Evolutionary conservation across 2,113 vertebrate species (phyloP).

Genomic region (Chaetura pelagica): DNA sequence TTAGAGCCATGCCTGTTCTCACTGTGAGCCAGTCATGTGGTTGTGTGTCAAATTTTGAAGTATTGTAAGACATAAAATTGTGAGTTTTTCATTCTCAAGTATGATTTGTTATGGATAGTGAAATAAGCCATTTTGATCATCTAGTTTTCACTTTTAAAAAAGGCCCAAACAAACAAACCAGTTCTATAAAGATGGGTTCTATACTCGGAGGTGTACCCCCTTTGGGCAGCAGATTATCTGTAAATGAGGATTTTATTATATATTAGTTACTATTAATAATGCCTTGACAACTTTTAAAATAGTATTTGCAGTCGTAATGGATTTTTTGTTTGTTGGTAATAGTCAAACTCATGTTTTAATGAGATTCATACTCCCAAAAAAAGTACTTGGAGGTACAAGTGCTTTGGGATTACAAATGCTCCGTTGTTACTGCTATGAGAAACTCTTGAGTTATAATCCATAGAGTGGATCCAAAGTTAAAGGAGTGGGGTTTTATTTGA

Average conservation of each 20-base stretch:
- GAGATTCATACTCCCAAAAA: background rate
- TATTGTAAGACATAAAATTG: background rate
- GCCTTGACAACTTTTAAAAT: background rate
- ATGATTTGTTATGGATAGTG: background rate
- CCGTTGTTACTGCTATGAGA: background rate
- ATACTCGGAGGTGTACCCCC: background rate
- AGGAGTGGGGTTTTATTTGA: accelerated
- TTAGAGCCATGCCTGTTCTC: background rate
- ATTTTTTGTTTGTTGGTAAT: background rate
- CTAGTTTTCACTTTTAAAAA: background rate
- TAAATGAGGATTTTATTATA: background rate
- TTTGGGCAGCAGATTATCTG: background rate
- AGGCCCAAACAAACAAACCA: too few species aligned
- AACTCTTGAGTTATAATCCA: background rate
- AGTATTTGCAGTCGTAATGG: background rate
- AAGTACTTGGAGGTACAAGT: background rate
- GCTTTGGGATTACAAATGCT: background rate
- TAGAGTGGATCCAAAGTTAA: background rate
- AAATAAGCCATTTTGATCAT: background rate
- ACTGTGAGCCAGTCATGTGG: background rate
- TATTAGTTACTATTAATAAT: background rate
- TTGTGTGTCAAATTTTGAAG: background rate
- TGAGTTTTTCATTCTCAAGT: background rate
- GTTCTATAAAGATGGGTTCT: background rate
- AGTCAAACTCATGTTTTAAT: background rate